Base-by-base conservation (phyloP, 2,113 vertebrate genomes). In the Gymnogyps californianus region DNA sequence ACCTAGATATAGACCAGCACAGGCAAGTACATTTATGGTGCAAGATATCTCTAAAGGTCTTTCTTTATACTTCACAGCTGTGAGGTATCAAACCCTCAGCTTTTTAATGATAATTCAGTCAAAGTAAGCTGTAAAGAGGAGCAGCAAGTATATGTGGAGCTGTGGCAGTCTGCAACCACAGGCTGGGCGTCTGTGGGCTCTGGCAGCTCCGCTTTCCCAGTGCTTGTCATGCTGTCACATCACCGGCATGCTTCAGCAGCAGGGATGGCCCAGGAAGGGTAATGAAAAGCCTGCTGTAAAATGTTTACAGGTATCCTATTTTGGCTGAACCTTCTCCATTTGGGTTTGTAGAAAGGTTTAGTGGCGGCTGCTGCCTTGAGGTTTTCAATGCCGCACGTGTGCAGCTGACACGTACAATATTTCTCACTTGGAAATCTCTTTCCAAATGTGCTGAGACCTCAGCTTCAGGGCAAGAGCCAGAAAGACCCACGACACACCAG, bases 61-160 rank as follows among this genome's bases (percentile, higher is more conserved):
- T 32, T 70, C 70, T 93, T 88, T 90, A 67, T 49, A 34, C 47
- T 89, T 94, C 64, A 52, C 55, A 93, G 83, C 61, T 83, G 89
- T 70, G 69, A 94, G 77, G 38, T 91, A 89, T 67, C 71, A 83
- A 89, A 70, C 59, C 7, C 34, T 78, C 40, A 44, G 49, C 18
- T 65, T 69, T 93, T 90, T 34, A 36, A 58, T 49, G 64, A 57
- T 58, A 65, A 70, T 61, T 90, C 38, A 64, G 66, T 67, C 42
- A 31, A 51, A 89, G 42, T 13, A 52, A 89, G 59, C 28, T 3
- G 1, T 58, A 76, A 69, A 64, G 69, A 75, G 32, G 42, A 82
- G 26, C 64, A 75, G 38, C 22, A 83, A 78, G 49, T 55, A 3
- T 2, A 12, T 5, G 16, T 44, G 70, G 69, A 83, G 82, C 57